These are phyloP conservation scores for Dinoponera quadriceps DNA, from an alignment of 1,140 invertebrate species.

Conservation along the genomic window DNA sequence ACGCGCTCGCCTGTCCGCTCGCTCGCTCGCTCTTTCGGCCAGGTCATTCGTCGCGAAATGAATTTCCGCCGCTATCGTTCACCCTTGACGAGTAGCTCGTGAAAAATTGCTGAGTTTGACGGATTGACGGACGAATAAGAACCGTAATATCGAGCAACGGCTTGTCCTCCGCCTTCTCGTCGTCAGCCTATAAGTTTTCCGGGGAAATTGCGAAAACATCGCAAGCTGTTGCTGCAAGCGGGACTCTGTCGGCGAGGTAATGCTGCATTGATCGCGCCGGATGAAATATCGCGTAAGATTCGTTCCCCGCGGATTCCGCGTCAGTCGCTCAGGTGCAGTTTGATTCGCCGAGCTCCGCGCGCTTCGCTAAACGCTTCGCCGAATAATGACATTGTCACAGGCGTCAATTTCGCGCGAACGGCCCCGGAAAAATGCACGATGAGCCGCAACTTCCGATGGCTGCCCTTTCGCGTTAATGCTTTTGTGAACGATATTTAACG, in stretches of 20 bases:
- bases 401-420: not conserved
- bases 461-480: not conserved
- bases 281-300: not conserved
- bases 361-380: too few relatives aligned
- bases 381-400: not conserved
- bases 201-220: not conserved
- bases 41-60: constrained; percentile 45
- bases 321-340: too few relatives aligned
- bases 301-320: not conserved
- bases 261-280: not conserved
- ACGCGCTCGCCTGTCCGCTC: not conserved
- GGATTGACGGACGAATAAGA: constrained; percentile 55
- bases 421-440: not conserved
- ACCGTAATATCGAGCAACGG: constrained; percentile 42
- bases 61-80: constrained; percentile 49
- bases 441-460: not conserved
- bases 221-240: not conserved
- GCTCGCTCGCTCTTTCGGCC: not conserved
- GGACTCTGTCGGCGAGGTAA: not conserved
- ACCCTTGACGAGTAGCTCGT: constrained; percentile 22
- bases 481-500: constrained; percentile 28
- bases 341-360: too few relatives aligned
- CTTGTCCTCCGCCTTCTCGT: not conserved
- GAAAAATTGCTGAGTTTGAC: constrained; percentile 46
- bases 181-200: not conserved